Base-by-base conservation (phyloP, 2,888 invertebrate species). In the Spatulosminthurus flaviceps region DNA sequence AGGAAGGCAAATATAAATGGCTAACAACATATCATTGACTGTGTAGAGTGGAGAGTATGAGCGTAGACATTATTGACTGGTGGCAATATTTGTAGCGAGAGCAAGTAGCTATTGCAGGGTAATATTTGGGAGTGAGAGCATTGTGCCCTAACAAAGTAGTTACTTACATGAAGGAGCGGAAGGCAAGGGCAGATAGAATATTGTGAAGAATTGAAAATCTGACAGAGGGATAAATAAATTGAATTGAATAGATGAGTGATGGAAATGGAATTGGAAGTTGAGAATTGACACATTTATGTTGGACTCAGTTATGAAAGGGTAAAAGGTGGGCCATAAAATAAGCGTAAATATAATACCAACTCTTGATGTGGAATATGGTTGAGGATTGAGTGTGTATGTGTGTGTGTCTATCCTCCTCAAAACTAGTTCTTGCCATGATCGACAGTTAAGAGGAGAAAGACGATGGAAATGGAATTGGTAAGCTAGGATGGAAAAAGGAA, bases 401-500 rank as follows among this genome's bases (percentile, higher is more conserved):
- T 51, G 9, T 51, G 7, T 29, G 22, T 73, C 42, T 51, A 5
- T 51, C 51, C n/a, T n/a, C n/a, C 2, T 19, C 16, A 4, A n/a
- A 19, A 61, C 42, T 74, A 74, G 60, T 74, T 61, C 43, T 11
- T 5, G 21, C 28, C 72, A 72, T 80, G 79, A 72, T 80, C 79
- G 77, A 80, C 79, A 80, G 76, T 80, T 77, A n/a, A 73, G 67
- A 28, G 66, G 29, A 69, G 77, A 42, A 72, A 78, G 78, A 78
- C 61, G 66, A 77, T 78, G 72, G 79, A 77, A 77, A 74, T 80
- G 77, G 77, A 80, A 77, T 69, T 77, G 77, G 74, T 72, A 73
- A 73, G 73, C 41, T 29, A 67, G 73, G 74, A 73, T 80, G 69
- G 72, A 22, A 42, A 74, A 74, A 77, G 77, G 80, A 80, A 77